phyloP scores from a whole-genome alignment of 2,888 invertebrate genomes.

The Galeopsomyia nigrocyanea region DNA sequence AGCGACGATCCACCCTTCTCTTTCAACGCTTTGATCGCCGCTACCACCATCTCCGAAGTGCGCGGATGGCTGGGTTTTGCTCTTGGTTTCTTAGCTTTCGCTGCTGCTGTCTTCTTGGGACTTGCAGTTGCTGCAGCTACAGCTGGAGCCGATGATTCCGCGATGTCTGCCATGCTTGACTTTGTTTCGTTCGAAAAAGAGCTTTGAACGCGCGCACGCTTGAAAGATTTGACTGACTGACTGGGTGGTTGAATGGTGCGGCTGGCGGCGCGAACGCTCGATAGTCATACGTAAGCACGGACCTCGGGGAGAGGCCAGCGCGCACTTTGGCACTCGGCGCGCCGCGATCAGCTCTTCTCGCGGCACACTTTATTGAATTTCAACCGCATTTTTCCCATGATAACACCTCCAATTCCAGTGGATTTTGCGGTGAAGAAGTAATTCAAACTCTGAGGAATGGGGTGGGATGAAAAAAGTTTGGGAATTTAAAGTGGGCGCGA shows the following conservation, averaged over 20 bases:
- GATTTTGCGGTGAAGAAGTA: neutral
- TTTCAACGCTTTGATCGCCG: slow-evolving; percentile 71
- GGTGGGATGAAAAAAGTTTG: neutral
- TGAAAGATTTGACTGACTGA: neutral
- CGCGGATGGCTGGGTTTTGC: slow-evolving; percentile 70
- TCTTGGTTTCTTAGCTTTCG: slow-evolving; percentile 59
- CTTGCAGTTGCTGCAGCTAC: slow-evolving; percentile 49
- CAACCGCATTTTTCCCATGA: neutral
- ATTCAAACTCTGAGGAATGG: slow-evolving; percentile 19
- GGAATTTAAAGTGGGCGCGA: neutral
- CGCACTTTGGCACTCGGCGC: slow-evolving; percentile 33
- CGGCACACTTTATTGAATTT: slow-evolving; percentile 42
- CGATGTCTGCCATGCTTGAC: slow-evolving; percentile 15
- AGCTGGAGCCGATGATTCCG: slow-evolving; percentile 23
- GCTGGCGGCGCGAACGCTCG: neutral
- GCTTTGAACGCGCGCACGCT: neutral
- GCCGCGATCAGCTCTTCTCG: slow-evolving; percentile 34
- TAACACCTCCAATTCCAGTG: fast-evolving
- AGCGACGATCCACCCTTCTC: slow-evolving; percentile 74
- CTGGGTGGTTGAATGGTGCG: neutral
- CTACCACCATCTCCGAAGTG: slow-evolving; percentile 73
- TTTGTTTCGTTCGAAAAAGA: slow-evolving; percentile 1
- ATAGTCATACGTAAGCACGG: slow-evolving; percentile 52
- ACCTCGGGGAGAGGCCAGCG: slow-evolving; percentile 57
- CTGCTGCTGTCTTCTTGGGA: slow-evolving; percentile 40